Evolutionary conservation across 2,113 vertebrate species (phyloP), one percentile per base, ranked within the genome.

Genomic region (Sorex araneus): DNA sequence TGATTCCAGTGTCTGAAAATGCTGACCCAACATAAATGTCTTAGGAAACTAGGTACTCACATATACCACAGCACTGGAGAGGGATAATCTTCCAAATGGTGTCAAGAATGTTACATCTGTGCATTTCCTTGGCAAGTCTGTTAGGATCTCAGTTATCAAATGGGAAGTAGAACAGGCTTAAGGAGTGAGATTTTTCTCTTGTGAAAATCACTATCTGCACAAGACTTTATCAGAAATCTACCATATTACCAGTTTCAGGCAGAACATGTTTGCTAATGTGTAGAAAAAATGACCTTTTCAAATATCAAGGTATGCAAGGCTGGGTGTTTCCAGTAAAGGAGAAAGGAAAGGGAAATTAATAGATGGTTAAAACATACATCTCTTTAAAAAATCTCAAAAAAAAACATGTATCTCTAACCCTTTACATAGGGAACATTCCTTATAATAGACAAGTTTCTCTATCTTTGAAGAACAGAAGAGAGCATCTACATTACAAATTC

Each of bases 201-300:
- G 21, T 71, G 66, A 89, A 73, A 84, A 28, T 12, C 28, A 77
- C 11, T 50, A 19, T 19, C 9, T 9, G 25, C 28, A 1, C 3
- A 28, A 57, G 32, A 89, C 40, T 74, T 9, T 16, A 86, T 73
- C 0, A 4, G 94, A 75, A 87, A 76, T 70, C 30, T 40, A 28
- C 63, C 43, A 40, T 64, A 36, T n/a, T 18, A 83, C 45, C 6
- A 8, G 36, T 84, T 92, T 8, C 47, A 91, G 95, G 87, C 50
- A 71, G 84, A 85, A 71, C 34, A 70, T 3, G 45, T 64, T 87
- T 70, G 54, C 47, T 30, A 40, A 80, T 25, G 21, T 82, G 50
- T 92, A 75, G 67, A 70, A 78, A 93, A 92, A 69, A 18, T 34
- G 74, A 86, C 84, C 84, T 96, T 97, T 91, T 34, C 83, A 94